Evolutionary conservation across 1,140 invertebrate genomes (phyloP), one percentile per base, ranked within the genome.

Genomic region (Phymorhynchus buccinoides): DNA sequence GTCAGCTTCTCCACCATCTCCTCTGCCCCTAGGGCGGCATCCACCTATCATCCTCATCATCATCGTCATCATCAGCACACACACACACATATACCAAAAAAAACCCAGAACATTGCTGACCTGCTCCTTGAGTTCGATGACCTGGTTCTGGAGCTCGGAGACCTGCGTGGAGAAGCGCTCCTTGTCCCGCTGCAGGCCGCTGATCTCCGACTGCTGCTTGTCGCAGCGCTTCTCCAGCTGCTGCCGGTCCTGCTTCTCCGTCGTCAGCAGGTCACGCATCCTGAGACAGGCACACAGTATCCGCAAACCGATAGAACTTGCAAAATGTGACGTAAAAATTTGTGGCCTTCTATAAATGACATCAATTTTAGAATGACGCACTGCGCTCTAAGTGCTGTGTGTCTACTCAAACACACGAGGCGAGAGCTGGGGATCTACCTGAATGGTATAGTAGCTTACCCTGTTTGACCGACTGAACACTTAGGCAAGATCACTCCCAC

Each of bases 1-100:
- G n/a, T n/a, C n/a, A n/a, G n/a, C n/a, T n/a, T n/a, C 91, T 99
- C 98, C 35, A 99, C 98, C 98, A 99, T 99, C 94, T 99, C 97
- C 94, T 99, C 98, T 44, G 98, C 97, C 12, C 99, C 98, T 42
- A 99, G 94, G 30, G 98, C 98, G 37, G 98, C 97, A 94, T 99
- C 99, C 79, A 99, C 97, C 96, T 97, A 88, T 12, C 44, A 48
- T 9, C 44, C 44, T 18, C 44, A 9, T 18, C 44, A 18, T 48
- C 44, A 6, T n/a, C n/a, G n/a, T n/a, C 44, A 6, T 48, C 44
- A 6, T 18, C 6, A 48, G 18, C 44, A 48, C 44, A 48, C 44
- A 48, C 44, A 48, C 44, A 48, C 44, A 48, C 44, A 48, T 18
- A 48, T 18, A 48, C 44, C 6, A 48, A n/a, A n/a, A n/a, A 52